A percentile compares a stretch with the other conserved stretches of the same genome.
phyloP scores from a whole-genome alignment of 1,140 invertebrate species.

The Hypsibius dujardini region DNA sequence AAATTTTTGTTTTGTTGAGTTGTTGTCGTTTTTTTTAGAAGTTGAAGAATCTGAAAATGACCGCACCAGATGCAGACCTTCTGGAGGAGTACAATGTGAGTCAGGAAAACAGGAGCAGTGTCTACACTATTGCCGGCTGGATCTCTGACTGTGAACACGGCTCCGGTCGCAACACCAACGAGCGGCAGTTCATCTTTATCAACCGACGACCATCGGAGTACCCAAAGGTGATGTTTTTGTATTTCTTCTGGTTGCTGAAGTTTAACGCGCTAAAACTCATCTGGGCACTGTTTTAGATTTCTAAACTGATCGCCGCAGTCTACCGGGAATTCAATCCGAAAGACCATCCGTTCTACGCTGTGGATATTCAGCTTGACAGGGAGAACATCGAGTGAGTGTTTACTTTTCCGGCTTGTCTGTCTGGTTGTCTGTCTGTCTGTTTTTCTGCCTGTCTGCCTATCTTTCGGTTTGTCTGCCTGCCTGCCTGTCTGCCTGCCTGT shows the following conservation, averaged over 20 bases:
- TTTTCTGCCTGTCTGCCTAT: no score
- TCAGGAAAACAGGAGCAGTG: no score
- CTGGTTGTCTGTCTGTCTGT: no score
- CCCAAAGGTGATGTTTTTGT: constrained; percentile 42
- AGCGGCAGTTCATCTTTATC: constrained; percentile 83
- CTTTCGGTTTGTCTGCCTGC: no score
- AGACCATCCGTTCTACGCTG: constrained; percentile 78
- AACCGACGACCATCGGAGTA: constrained; percentile 82
- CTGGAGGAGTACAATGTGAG: no score
- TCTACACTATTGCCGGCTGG: constrained; percentile 51
- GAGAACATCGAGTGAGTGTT: constrained; percentile 14
- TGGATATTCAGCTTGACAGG: constrained; percentile 52
- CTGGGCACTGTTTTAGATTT: constrained; percentile 38
- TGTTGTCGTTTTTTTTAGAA: no score
- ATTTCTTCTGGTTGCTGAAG: constrained; percentile 18
- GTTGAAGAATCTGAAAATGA: no score
- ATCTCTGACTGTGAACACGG: constrained; percentile 71
- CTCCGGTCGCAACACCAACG: constrained; percentile 56
- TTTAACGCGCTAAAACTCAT: neutral
- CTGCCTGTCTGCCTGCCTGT: no score
- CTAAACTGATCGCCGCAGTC: constrained; percentile 70
- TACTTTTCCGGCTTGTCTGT: no score
- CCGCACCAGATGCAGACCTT: no score
- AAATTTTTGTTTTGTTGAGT: no score
- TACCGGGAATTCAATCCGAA: constrained; percentile 74